Conservation (phyloP, 2,113 vertebrate genomes). For the Semnornis frantzii region DNA sequence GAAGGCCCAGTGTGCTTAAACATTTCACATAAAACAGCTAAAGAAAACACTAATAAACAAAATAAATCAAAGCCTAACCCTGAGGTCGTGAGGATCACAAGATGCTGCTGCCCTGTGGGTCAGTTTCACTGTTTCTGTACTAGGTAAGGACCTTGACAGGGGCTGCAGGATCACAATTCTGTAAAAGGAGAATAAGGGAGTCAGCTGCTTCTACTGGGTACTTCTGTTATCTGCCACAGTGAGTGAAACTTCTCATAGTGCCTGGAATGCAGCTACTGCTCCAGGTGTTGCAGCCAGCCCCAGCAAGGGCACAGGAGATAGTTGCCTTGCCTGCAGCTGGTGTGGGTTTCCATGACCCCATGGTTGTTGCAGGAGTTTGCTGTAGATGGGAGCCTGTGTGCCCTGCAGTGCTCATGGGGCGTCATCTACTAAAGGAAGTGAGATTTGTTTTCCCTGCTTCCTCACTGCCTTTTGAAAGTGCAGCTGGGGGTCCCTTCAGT, state of each 20-base stretch:
- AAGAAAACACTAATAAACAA: not conserved
- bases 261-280: not conserved
- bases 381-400: fast-evolving
- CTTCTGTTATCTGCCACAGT: fast-evolving
- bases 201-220: not conserved
- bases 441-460: not conserved
- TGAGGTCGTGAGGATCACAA: not conserved
- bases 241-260: not conserved
- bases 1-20: not conserved
- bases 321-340: not conserved
- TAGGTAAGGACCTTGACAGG: not conserved
- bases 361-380: fast-evolving
- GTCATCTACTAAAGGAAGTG: not conserved
- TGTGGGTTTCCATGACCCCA: not conserved
- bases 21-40: not conserved
- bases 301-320: not conserved
- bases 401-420: fast-evolving
- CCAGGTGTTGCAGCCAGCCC: not conserved
- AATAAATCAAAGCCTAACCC: not conserved
- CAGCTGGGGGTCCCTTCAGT: not conserved
- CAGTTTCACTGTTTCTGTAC: not conserved
- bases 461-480: not conserved
- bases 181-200: not conserved
- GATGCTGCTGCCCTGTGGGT: not conserved
- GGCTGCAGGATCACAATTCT: not conserved